phyloP scores from a whole-genome alignment of 2,797 vertebrate genomes.

The Galagoides demidoff region DNA sequence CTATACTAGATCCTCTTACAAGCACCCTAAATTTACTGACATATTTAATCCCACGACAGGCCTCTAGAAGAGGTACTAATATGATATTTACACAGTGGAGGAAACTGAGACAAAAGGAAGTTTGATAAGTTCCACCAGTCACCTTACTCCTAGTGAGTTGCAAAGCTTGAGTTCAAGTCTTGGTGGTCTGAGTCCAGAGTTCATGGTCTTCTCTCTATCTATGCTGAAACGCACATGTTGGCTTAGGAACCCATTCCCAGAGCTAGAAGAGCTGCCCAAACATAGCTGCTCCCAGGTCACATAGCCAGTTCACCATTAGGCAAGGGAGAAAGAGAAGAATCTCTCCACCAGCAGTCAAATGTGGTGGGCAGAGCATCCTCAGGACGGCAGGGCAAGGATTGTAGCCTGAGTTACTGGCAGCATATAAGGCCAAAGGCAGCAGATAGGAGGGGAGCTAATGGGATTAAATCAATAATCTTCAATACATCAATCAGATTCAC shows the following conservation, averaged over 20 bases:
- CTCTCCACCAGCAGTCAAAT: neutral
- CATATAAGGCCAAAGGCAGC: neutral
- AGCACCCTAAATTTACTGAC: neutral
- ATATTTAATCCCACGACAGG: neutral
- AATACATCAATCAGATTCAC: neutral
- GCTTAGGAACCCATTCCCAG: neutral
- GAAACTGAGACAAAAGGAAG: neutral
- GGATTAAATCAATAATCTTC: neutral
- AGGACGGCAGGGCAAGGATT: neutral
- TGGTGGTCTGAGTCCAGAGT: neutral
- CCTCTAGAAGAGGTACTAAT: neutral
- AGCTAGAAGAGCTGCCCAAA: neutral
- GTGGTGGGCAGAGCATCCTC: neutral
- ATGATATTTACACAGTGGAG: neutral
- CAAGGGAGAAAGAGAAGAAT: neutral
- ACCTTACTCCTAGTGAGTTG: neutral
- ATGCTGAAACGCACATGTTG: neutral
- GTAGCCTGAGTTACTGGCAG: neutral
- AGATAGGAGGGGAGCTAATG: neutral
- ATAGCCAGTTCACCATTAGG: neutral
- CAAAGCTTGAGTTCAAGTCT: neutral
- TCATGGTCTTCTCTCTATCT: neutral
- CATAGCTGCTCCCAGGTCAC: neutral
- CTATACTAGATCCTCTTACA: neutral
- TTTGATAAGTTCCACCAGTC: neutral